These are phyloP conservation scores for Eupsilia transversa DNA, from an alignment of 2,888 invertebrate genomes.

Conservation along the genomic window DNA sequence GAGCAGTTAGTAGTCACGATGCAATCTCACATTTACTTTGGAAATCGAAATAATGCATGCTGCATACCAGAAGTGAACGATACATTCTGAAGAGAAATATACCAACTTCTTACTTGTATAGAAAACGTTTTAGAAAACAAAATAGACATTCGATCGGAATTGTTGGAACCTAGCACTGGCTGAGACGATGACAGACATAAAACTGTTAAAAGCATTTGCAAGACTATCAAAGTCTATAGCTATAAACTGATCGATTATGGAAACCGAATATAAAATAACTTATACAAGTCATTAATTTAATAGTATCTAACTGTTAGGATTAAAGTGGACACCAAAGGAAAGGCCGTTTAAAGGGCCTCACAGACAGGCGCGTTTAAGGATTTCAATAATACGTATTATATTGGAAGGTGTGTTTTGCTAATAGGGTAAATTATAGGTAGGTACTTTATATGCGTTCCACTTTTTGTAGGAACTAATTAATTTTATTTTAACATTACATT, in stretches of 20 bases:
- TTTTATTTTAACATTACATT: neutral
- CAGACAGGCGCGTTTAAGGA: too few relatives aligned
- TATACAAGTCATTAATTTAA: neutral
- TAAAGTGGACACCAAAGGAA: too few relatives aligned
- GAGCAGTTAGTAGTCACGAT: constrained; percentile 68
- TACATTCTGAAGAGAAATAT: constrained; percentile 38
- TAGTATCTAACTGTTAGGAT: neutral
- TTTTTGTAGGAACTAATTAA: neutral
- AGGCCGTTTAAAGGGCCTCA: too few relatives aligned
- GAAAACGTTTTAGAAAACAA: constrained; percentile 25
- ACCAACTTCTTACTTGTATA: constrained; percentile 29
- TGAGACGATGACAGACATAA: constrained; percentile 11
- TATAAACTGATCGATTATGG: neutral
- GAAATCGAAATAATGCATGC: constrained; percentile 65
- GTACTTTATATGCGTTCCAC: constrained; percentile 6
- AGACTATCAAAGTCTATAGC: neutral
- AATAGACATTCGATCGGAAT: constrained; percentile 13
- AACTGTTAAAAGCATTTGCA: constrained; percentile 1
- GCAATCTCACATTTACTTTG: constrained; percentile 68
- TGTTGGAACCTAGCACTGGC: constrained; percentile 12
- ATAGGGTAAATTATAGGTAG: neutral
- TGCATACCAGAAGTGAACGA: constrained; percentile 45
- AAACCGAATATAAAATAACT: neutral
- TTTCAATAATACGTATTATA: too few relatives aligned
- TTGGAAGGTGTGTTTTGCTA: too few relatives aligned